Evolutionary conservation across 2,888 invertebrate genomes (phyloP).

Genomic region (Drosophila subquinaria): DNA sequence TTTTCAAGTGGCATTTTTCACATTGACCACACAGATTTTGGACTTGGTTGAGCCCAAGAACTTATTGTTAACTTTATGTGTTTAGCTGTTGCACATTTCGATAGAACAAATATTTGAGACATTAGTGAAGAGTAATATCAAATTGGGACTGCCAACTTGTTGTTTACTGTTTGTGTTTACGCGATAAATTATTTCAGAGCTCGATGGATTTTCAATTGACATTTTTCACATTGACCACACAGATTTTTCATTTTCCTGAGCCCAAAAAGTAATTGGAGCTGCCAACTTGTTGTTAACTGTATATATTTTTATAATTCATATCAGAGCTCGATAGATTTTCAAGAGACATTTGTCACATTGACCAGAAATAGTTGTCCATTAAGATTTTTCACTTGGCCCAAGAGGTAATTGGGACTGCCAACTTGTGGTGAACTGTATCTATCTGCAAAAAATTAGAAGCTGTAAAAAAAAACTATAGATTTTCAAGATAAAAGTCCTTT

Average conservation of each 20-base stretch:
- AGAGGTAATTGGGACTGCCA: conserved; percentile 10
- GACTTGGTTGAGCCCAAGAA: too few species aligned
- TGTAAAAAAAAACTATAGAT: too few species aligned
- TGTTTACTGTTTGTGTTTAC: not conserved
- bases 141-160: conserved; percentile 30
- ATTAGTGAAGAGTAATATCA: too few species aligned
- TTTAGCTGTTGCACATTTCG: too few species aligned
- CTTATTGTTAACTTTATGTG: too few species aligned
- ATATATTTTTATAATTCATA: not conserved
- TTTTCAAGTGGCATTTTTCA: not conserved
- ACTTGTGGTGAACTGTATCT: not conserved
- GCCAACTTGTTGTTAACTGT: conserved; percentile 27
- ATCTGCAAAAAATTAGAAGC: too few species aligned
- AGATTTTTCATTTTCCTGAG: too few species aligned
- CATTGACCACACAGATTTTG: not conserved
- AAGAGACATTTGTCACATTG: not conserved
- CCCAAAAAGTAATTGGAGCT: not conserved
- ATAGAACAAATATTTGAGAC: too few species aligned
- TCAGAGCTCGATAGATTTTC: not conserved
- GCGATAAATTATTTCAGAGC: not conserved
- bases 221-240: not conserved
- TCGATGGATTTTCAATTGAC: not conserved
- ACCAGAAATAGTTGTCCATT: not conserved
- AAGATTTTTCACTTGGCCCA: not conserved
- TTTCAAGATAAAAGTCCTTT: too few species aligned